phyloP scores from a whole-genome alignment of 2,888 invertebrate species.

The Apodemia hepburni region DNA sequence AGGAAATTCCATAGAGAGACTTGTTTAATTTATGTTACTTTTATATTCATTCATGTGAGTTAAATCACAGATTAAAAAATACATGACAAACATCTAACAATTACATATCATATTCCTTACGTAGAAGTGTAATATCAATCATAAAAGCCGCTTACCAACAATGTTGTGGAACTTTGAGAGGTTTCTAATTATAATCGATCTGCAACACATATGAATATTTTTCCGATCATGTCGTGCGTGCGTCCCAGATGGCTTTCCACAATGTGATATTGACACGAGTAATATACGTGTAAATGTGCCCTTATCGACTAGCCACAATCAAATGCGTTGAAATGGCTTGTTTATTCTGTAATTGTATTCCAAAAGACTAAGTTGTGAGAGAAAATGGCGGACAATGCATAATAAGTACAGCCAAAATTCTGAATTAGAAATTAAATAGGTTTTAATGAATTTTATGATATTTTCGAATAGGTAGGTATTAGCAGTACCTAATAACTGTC shows the following conservation, averaged over 20 bases:
- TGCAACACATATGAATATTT: constrained; percentile 8
- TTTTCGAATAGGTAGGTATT: too few species aligned
- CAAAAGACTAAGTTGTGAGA: constrained; percentile 5
- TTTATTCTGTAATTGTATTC: constrained; percentile 10
- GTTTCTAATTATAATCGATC: constrained; percentile 12
- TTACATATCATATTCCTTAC: neutral
- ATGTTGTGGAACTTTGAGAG: constrained; percentile 3
- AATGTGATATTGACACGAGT: constrained; percentile 13
- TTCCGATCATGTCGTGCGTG: constrained; percentile 3
- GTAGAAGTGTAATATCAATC: constrained; percentile 8
- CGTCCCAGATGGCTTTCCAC: constrained; percentile 13
- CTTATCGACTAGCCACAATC: constrained; percentile 15
- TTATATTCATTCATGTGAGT: too few species aligned
- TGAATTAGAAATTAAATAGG: too few species aligned
- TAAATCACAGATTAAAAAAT: neutral
- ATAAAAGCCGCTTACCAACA: constrained; percentile 9
- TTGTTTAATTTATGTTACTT: too few species aligned
- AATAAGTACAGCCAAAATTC: neutral
- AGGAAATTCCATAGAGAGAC: too few species aligned
- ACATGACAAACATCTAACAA: neutral
- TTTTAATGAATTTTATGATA: too few species aligned
- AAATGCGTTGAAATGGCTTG: constrained; percentile 15
- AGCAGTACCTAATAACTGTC: too few species aligned
- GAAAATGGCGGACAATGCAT: neutral
- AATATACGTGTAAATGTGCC: constrained; percentile 13